Evolutionary conservation across 2,888 invertebrate genomes (phyloP), one percentile per base, ranked within the genome.

Genomic region (Rhagonycha lutea): DNA sequence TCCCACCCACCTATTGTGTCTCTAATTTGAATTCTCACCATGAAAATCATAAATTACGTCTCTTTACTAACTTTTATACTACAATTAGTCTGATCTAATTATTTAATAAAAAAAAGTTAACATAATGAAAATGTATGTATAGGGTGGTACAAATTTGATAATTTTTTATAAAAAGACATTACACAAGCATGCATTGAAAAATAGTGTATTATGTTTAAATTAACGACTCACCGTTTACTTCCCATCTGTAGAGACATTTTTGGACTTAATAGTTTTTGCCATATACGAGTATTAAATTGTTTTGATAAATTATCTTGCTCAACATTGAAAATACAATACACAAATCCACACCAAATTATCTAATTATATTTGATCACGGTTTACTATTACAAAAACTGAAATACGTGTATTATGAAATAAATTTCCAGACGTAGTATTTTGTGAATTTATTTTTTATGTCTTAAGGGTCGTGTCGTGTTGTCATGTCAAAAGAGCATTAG

Each of bases 401-500:
- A n/a, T 47, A 47, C 47, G 12, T 47, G 2, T n/a, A 47, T 4
- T 12, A n/a, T 47, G n/a, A 47, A 47, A 47, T 47, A 47, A 47
- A 12, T 47, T 47, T 47, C 7, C 47, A 7, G 47, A n/a, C n/a
- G 0, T 47, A 47, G n/a, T n/a, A 47, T 47, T 47, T 47, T n/a
- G 12, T 32, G 32, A 32, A 32, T 32, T 32, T 32, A 32, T 32
- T 32, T 3, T n/a, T 32, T 8, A n/a, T 12, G 14, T 24, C 11
- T 23, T 65, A 26, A n/a, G 24, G 11, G 14, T 65, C 63, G 63
- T 62, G 23, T 72, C 65, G 63, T 72, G 24, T 14, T 67, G 12
- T 65, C 63, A 72, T 47, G 65, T 72, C 65, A 67, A 14, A 26
- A 75, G 73, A 69, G 61, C 68, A 75, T 75, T 73, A 70, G 71